A percentile compares a stretch with the other conserved stretches of the same genome.
phyloP scores from a whole-genome alignment of 2,797 vertebrate species.

The Gobio occitaniae region DNA sequence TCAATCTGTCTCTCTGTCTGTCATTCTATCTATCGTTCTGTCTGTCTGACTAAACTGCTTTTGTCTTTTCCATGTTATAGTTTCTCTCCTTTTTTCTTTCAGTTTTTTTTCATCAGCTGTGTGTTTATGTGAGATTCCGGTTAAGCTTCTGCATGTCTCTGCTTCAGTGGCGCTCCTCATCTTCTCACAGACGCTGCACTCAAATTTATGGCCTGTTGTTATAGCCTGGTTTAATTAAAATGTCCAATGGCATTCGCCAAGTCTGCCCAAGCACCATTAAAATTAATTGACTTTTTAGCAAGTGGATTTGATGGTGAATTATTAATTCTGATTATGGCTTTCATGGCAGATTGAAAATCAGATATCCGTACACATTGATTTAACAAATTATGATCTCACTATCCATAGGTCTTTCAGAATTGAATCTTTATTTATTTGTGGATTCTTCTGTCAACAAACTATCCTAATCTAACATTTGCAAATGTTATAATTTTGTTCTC shows the following conservation, averaged over 20 bases:
- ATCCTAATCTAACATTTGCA: slow-evolving; percentile 2
- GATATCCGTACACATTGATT: slow-evolving; percentile 55
- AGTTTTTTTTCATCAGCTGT: background rate
- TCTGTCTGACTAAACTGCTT: background rate
- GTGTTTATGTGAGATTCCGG: slow-evolving; percentile 39
- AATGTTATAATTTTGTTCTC: background rate
- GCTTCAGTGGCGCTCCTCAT: slow-evolving; percentile 36
- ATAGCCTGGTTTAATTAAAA: slow-evolving; percentile 82
- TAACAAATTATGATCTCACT: slow-evolving; percentile 1
- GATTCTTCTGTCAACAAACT: background rate
- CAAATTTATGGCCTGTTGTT: slow-evolving; percentile 74
- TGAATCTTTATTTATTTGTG: background rate
- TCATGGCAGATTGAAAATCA: slow-evolving; percentile 67
- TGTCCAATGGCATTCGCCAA: slow-evolving; percentile 66
- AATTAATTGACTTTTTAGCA: slow-evolving; percentile 77
- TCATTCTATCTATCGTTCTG: background rate
- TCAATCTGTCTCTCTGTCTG: background rate
- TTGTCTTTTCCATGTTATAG: background rate
- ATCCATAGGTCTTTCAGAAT: background rate
- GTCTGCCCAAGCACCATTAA: slow-evolving; percentile 74
- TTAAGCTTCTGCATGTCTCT: slow-evolving; percentile 25
- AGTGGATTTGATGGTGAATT: slow-evolving; percentile 71
- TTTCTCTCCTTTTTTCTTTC: background rate
- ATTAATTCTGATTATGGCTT: slow-evolving; percentile 71
- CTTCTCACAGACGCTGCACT: slow-evolving; percentile 46